Conservation (phyloP, 2,888 invertebrate species). For the Xestoiulus laeticollis region DNA sequence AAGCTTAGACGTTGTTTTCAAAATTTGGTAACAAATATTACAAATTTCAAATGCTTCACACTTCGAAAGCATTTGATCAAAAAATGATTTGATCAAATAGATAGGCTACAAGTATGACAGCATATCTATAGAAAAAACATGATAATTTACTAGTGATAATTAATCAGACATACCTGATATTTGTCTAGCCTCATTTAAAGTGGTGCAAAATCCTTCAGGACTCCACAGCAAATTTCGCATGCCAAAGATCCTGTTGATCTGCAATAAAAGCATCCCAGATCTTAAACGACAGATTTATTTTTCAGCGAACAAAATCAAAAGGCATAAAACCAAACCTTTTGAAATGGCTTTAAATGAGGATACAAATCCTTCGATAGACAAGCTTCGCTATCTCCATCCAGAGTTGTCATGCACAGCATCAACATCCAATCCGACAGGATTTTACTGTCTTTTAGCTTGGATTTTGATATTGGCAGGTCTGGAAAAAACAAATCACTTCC, state of each 20-base stretch:
- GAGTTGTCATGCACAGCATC: slow-evolving; percentile 59
- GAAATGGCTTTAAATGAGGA: slow-evolving; percentile 54
- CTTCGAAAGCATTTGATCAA: too few relatives aligned
- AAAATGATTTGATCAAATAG: too few relatives aligned
- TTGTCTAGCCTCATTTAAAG: slow-evolving; percentile 57
- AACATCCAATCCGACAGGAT: slow-evolving; percentile 57
- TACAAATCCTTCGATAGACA: slow-evolving; percentile 57
- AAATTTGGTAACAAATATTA: too few relatives aligned
- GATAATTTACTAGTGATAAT: background rate
- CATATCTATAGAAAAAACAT: background rate
- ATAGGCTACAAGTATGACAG: too few relatives aligned
- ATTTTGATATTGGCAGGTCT: background rate
- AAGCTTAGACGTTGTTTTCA: too few relatives aligned
- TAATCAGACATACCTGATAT: slow-evolving; percentile 56
- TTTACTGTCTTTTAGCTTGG: background rate
- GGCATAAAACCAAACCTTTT: slow-evolving; percentile 53
- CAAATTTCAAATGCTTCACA: too few relatives aligned
- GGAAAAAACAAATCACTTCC: background rate
- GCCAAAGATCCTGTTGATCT: slow-evolving; percentile 59
- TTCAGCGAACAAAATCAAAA: background rate
- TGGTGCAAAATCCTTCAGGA: slow-evolving; percentile 59
- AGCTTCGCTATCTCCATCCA: slow-evolving; percentile 57
- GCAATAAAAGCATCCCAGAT: background rate
- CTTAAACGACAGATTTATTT: background rate
- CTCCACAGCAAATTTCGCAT: slow-evolving; percentile 59